Percentiles rank a stretch among this genome's conserved stretches.
Evolutionary conservation across 2,888 invertebrate genomes (phyloP).

Genomic region (Trichogramma evanescens): DNA sequence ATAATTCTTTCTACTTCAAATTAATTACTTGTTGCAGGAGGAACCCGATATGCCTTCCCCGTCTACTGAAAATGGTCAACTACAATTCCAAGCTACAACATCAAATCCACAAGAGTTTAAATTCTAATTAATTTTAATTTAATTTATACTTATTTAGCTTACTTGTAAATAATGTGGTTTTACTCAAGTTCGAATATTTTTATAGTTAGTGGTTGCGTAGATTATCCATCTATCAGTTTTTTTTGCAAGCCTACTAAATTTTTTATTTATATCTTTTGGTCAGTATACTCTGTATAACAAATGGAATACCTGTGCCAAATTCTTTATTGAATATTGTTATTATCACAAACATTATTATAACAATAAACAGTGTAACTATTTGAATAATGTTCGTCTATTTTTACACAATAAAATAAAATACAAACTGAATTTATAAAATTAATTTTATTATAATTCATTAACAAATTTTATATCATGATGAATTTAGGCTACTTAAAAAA

Average conservation of each 20-base stretch:
- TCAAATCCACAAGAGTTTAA: conserved; percentile 31
- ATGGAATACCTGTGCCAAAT: not conserved
- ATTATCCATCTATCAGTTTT: too few species aligned
- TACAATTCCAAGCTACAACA: conserved; percentile 34
- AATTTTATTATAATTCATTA: not conserved
- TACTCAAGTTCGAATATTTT: not conserved
- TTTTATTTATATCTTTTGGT: too few species aligned
- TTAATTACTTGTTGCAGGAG: conserved; percentile 25
- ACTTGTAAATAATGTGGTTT: not conserved
- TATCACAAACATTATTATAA: conserved; percentile 4
- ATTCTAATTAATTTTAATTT: conserved; percentile 13
- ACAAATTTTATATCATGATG: not conserved
- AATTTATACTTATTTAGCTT: not conserved
- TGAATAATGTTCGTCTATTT: conserved; percentile 14
- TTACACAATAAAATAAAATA: conserved; percentile 9
- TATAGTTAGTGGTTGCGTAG: too few species aligned
- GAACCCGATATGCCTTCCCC: conserved; percentile 28
- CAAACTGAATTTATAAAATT: not conserved
- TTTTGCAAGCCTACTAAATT: too few species aligned
- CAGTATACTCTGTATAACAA: too few species aligned
- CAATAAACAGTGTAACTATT: conserved; percentile 10
- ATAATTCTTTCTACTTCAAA: not conserved
- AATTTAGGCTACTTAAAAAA: not conserved
- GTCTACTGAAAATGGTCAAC: conserved; percentile 29
- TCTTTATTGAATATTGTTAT: conserved; percentile 6